Conservation (phyloP, 2,888 invertebrate genomes). For the Drosophila anomelani region DNA sequence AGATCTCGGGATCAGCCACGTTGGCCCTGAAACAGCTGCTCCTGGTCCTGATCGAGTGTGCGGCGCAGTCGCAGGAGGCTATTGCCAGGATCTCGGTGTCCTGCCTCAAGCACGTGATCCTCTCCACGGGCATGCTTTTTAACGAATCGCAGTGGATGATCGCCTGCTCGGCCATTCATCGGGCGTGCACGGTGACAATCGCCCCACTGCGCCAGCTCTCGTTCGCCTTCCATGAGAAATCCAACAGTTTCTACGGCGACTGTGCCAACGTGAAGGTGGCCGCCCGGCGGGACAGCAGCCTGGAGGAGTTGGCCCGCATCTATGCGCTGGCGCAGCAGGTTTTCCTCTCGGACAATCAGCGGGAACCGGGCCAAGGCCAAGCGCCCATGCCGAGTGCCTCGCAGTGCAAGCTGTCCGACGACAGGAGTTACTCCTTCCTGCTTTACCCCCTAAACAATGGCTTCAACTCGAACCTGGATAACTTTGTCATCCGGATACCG, state of each 20-base stretch:
- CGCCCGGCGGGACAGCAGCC: constrained; percentile 93
- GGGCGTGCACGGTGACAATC: constrained; percentile 94
- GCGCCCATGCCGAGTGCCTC: constrained; percentile 31
- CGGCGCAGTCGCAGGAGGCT: constrained; percentile 94
- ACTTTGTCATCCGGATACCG: constrained; percentile 93
- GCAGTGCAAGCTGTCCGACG: constrained; percentile 87
- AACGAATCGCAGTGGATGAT: constrained; percentile 95
- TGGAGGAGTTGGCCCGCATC: constrained; percentile 93
- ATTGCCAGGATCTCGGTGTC: constrained; percentile 96
- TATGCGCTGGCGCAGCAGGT: constrained; percentile 96
- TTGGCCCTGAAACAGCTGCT: constrained; percentile 94
- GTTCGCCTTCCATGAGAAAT: constrained; percentile 95
- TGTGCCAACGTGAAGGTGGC: constrained; percentile 96
- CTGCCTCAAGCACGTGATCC: constrained; percentile 93
- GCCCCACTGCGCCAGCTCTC: constrained; percentile 95
- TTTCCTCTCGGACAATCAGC: constrained; percentile 87
- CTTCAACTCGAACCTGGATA: constrained; percentile 90
- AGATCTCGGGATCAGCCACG: constrained; percentile 88
- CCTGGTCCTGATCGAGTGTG: constrained; percentile 94
- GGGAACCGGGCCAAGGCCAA: constrained; percentile 74
- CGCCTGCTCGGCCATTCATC: constrained; percentile 91
- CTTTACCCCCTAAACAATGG: constrained; percentile 91
- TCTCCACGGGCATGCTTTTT: constrained; percentile 93
- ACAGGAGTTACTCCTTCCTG: constrained; percentile 94
- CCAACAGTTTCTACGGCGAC: constrained; percentile 97